A percentile compares a stretch with the other conserved stretches of the same genome.
Evolutionary conservation across 2,797 vertebrate species (phyloP).

Genomic region (Fratercula arctica): DNA sequence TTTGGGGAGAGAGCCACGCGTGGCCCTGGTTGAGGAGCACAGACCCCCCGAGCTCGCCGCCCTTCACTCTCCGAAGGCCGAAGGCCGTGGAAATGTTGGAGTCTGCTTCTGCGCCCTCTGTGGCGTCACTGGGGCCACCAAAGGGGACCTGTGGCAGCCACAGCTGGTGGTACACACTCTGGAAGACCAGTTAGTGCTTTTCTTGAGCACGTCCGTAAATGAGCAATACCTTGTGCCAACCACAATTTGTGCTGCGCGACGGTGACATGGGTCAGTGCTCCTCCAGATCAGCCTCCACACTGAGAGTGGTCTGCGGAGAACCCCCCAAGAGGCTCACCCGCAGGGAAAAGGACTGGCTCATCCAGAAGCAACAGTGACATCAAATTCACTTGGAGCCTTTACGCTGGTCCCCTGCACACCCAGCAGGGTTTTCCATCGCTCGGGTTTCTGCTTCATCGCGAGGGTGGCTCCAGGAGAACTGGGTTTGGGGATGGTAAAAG

Average conservation of each 20-base stretch:
- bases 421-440: background rate
- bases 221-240: background rate
- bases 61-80: background rate
- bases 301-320: background rate
- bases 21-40: accelerated
- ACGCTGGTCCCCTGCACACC: background rate
- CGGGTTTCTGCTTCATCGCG: accelerated
- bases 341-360: background rate
- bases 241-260: too few species aligned
- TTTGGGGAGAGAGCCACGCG: accelerated
- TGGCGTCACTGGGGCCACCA: accelerated
- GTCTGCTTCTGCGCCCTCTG: background rate
- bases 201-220: accelerated
- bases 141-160: background rate
- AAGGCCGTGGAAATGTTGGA: accelerated
- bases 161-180: accelerated
- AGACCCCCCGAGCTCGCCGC: accelerated
- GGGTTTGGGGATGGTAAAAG: background rate
- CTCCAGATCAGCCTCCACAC: background rate
- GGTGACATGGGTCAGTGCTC: accelerated
- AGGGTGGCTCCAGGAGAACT: background rate
- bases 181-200: background rate
- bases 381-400: background rate
- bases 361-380: background rate
- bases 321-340: accelerated